Evolutionary conservation across 2,888 invertebrate species (phyloP), one percentile per base, ranked within the genome.

Genomic region (Ennomos fuscantarius): DNA sequence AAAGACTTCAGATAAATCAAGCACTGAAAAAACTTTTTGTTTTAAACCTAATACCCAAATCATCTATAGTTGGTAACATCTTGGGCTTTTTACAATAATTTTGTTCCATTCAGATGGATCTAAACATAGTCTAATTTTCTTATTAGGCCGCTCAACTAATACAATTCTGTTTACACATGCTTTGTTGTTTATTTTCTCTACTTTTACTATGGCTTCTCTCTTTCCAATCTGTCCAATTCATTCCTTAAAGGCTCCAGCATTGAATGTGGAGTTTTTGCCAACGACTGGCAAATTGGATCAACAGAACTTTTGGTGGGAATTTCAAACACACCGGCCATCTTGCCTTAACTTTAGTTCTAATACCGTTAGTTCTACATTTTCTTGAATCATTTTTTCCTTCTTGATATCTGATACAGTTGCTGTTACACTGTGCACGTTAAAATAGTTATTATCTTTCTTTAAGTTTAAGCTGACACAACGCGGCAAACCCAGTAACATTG

Each of bases 121-220:
- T 24, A 24, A 24, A 24, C 24, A 24, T 24, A 24, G 24, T 24
- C 24, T 24, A 24, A 24, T 24, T 24, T 24, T 24, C 36, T 39
- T 39, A 13, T 39, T 39, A 13, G 39, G 39, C 9, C 39, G 39
- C 13, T 39, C 39, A 13, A 13, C 39, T 13, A 39, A 8, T 8
- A 39, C 39, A 39, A 39, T 39, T 39, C 13, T 12, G 13, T 39
- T 39, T 0, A 39, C 10, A 39, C 39, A 39, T 8, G 39, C 39
- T 13, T 39, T 13, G 39, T 9, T 39, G 9, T 39, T 39, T 3
- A 39, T 39, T 8, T 39, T 31, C 1, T 31, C 31, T 10, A 42
- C 31, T 31, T 42, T 42, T 24, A 42, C 31, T 31, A 42, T 31
- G n/a, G 42, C 42, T 31, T 42, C 8, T 42, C 42, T 42, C n/a